phyloP scores from a whole-genome alignment of 2,113 vertebrate species.

The Actenoides lindsayi region DNA sequence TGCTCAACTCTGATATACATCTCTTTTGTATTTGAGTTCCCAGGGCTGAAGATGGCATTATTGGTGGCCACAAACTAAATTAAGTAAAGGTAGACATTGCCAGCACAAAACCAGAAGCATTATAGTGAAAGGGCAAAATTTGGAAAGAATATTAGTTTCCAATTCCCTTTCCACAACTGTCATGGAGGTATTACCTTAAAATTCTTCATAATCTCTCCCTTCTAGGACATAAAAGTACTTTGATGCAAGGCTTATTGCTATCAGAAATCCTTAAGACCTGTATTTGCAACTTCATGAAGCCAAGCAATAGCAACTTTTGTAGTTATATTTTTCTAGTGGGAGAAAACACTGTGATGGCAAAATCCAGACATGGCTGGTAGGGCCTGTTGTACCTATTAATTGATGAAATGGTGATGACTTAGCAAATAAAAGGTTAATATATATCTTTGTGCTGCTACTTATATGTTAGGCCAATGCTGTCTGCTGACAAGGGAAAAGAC shows the following conservation, averaged over 20 bases:
- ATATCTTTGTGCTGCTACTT: background rate
- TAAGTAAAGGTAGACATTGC: background rate
- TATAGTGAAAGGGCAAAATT: background rate
- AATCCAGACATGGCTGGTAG: background rate
- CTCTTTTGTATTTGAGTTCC: background rate
- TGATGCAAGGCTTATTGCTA: background rate
- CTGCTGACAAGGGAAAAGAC: background rate
- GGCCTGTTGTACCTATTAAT: background rate
- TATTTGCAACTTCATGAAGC: background rate
- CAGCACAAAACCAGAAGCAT: background rate
- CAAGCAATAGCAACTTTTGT: background rate
- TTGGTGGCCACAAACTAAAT: background rate
- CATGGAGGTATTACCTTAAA: background rate
- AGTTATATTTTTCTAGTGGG: background rate
- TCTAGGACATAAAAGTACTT: background rate
- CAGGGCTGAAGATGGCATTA: background rate
- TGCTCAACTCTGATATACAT: fast-evolving
- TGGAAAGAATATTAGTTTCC: background rate
- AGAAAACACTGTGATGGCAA: background rate
- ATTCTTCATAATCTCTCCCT: background rate
- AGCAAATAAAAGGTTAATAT: background rate
- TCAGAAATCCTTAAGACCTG: background rate
- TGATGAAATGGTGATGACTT: background rate
- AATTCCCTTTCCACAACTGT: background rate
- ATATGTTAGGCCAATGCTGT: background rate